Evolutionary conservation across 2,113 vertebrate genomes (phyloP).

Genomic region (Aspidoscelis tigris): DNA sequence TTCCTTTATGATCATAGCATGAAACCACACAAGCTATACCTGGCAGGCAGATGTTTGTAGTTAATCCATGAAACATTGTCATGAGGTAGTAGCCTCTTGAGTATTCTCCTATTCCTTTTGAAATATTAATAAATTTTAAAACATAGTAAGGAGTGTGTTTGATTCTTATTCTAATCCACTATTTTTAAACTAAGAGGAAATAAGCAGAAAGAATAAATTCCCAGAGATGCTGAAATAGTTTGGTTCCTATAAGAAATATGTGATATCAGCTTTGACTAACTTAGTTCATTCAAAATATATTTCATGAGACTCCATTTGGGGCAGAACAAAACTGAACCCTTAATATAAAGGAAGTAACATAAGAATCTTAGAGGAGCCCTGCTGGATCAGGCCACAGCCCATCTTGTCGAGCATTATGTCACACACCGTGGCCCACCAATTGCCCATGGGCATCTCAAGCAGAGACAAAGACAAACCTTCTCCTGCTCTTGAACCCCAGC

Average conservation of each 20-base stretch:
- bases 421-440: too few species aligned
- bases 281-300: neutral
- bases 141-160: constrained; percentile 53
- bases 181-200: constrained; percentile 54
- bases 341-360: too few species aligned
- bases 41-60: constrained; percentile 64
- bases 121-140: constrained; percentile 65
- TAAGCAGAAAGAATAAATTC: neutral
- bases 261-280: neutral
- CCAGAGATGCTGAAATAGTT: constrained; percentile 29
- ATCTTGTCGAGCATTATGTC: too few species aligned
- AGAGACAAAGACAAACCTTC: too few species aligned
- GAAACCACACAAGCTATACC: constrained; percentile 42
- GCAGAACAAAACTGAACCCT: too few species aligned
- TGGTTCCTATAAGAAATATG: constrained; percentile 13
- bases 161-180: constrained; percentile 34
- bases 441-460: too few species aligned
- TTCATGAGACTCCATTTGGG: neutral
- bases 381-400: too few species aligned
- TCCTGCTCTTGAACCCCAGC: too few species aligned
- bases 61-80: constrained; percentile 67
- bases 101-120: constrained; percentile 58
- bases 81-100: constrained; percentile 63
- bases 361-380: too few species aligned
- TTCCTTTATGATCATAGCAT: constrained; percentile 28